Evolutionary conservation across 2,113 vertebrate genomes (phyloP).

Genomic region (Chlamydotis undulata): DNA sequence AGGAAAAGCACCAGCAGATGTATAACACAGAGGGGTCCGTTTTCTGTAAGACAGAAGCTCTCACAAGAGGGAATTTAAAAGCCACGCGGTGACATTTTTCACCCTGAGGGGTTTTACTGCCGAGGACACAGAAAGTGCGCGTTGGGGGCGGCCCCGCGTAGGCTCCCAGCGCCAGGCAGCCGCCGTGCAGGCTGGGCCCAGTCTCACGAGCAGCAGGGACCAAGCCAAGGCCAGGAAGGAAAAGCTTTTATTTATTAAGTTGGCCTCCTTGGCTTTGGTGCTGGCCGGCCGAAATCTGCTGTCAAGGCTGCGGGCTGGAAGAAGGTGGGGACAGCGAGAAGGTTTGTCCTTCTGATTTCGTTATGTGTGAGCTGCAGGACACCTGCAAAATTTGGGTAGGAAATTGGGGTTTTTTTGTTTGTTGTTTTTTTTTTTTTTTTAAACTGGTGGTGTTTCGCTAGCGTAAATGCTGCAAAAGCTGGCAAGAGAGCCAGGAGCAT

Average conservation of each 20-base stretch:
- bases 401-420: too few relatives aligned
- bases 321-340: neutral
- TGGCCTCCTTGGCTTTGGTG: neutral
- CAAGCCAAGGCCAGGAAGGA: neutral
- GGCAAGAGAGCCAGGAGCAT: neutral
- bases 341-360: neutral
- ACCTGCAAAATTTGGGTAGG: neutral
- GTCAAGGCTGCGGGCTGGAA: neutral
- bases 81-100: accelerated
- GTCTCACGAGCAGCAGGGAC: accelerated
- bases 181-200: neutral
- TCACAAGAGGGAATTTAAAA: neutral
- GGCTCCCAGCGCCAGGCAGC: accelerated
- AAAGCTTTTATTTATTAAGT: neutral
- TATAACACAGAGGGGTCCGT: too few relatives aligned
- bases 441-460: neutral
- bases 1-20: neutral
- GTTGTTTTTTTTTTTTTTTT: too few relatives aligned
- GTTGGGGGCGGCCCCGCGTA: neutral
- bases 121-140: neutral
- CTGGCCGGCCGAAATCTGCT: neutral
- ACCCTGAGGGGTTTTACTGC: neutral
- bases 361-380: neutral
- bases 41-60: neutral
- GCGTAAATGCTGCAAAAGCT: neutral